Conservation (phyloP, 2,113 vertebrate genomes). For the Rhineura floridana region DNA sequence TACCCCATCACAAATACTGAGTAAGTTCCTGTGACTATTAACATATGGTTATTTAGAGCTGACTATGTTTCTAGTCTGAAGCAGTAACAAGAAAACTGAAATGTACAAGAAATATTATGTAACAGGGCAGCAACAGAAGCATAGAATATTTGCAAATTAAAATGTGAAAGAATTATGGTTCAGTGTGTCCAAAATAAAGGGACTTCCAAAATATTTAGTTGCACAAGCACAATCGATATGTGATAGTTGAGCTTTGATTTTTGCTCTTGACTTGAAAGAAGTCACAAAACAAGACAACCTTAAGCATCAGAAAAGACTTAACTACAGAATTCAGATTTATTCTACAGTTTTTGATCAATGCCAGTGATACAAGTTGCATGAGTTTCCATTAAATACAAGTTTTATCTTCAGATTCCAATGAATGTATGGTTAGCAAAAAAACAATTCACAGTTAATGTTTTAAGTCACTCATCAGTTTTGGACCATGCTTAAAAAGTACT, state of each 20-base stretch:
- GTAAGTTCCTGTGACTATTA: neutral
- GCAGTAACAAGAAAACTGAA: neutral
- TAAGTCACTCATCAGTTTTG: slow-evolving; percentile 48
- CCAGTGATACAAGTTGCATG: slow-evolving; percentile 73
- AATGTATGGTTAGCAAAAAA: slow-evolving; percentile 59
- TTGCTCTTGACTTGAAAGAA: neutral
- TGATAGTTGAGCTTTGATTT: neutral
- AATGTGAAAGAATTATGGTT: neutral
- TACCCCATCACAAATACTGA: neutral
- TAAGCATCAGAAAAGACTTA: slow-evolving; percentile 67
- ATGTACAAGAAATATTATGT: neutral
- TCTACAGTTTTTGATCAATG: slow-evolving; percentile 73
- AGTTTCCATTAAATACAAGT: slow-evolving; percentile 73
- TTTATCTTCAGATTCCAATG: slow-evolving; percentile 72
- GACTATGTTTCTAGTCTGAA: neutral
- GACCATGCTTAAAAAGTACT: slow-evolving; percentile 63
- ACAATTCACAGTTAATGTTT: slow-evolving; percentile 60
- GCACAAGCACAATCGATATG: neutral
- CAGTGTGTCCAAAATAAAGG: neutral
- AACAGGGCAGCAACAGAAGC: neutral
- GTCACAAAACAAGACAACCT: slow-evolving; percentile 52
- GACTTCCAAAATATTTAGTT: neutral
- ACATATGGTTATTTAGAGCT: neutral
- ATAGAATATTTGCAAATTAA: neutral
- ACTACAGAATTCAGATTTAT: slow-evolving; percentile 72